These are phyloP conservation scores for Hemicrepidius hirtus DNA, from an alignment of 2,888 invertebrate genomes.

Conservation along the genomic window DNA sequence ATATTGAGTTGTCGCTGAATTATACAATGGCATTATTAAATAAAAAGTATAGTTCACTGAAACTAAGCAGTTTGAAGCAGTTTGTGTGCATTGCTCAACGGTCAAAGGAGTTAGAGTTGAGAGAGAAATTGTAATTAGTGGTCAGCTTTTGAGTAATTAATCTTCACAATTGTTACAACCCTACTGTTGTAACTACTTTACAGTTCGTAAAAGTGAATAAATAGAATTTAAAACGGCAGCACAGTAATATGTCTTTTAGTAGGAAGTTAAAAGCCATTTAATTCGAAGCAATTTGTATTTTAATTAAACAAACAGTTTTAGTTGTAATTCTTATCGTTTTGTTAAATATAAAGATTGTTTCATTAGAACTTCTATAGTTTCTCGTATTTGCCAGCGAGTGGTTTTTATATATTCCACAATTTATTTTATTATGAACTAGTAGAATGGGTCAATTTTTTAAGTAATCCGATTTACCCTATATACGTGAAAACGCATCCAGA, in stretches of 20 bases:
- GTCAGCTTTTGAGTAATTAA: conserved; percentile 33
- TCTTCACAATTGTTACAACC: conserved; percentile 35
- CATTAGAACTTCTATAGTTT: too few species aligned
- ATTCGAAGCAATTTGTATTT: conserved; percentile 7
- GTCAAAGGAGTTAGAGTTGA: conserved; percentile 24
- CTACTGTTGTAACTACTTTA: conserved; percentile 6
- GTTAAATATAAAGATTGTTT: too few species aligned
- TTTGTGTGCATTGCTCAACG: conserved; percentile 16
- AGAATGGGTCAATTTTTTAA: too few species aligned
- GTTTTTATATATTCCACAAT: too few species aligned
- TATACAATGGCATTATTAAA: neutral
- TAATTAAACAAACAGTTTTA: neutral
- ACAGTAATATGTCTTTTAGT: neutral
- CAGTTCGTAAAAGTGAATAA: conserved; percentile 20
- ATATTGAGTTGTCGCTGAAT: neutral
- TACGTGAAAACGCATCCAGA: neutral
- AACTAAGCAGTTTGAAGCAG: neutral
- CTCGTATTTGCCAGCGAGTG: too few species aligned
- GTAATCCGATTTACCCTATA: neutral
- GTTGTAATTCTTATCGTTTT: too few species aligned
- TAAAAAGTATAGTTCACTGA: neutral
- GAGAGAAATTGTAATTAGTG: conserved; percentile 33
- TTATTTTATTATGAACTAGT: too few species aligned
- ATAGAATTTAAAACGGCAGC: conserved; percentile 4
- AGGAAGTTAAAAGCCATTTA: conserved; percentile 3